Conservation (phyloP, 2,888 invertebrate genomes). For the Drosophila pseudotalamancana region DNA sequence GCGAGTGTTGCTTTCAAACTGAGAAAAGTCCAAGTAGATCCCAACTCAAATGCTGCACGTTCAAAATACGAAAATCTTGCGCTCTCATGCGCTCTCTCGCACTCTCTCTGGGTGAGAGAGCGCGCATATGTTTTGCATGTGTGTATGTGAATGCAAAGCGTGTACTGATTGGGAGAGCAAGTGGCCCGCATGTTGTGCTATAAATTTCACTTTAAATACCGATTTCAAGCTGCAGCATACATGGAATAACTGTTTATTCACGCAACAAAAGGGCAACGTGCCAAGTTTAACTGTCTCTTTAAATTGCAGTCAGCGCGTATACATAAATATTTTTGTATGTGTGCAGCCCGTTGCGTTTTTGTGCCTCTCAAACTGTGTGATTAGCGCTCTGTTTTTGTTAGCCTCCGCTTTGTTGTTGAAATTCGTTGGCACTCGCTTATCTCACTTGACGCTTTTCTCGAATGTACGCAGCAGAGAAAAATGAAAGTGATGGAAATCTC, state of each 20-base stretch:
- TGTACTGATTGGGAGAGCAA: slow-evolving; percentile 9
- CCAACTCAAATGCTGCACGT: slow-evolving; percentile 27
- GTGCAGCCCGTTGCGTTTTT: not conserved
- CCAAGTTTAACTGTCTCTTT: slow-evolving; percentile 1
- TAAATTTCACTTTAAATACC: slow-evolving; percentile 27
- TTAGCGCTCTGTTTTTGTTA: slow-evolving; percentile 54
- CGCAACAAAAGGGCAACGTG: slow-evolving; percentile 9
- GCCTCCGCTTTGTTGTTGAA: slow-evolving; percentile 35
- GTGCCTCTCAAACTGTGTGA: not conserved
- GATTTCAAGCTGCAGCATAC: slow-evolving; percentile 22
- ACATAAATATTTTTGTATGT: not conserved
- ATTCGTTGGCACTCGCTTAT: slow-evolving; percentile 31
- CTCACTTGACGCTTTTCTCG: not conserved
- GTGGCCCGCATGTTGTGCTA: slow-evolving; percentile 5
- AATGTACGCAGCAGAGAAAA: not conserved
- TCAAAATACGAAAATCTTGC: slow-evolving; percentile 2
- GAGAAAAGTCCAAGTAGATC: slow-evolving; percentile 40
- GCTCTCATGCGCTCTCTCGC: slow-evolving; percentile 4
- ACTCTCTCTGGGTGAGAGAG: slow-evolving; percentile 12
- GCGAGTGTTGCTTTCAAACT: slow-evolving; percentile 45
- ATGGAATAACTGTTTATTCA: slow-evolving; percentile 25
- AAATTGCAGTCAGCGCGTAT: slow-evolving; percentile 6
- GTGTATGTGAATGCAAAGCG: not conserved
- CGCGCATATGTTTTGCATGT: not conserved
- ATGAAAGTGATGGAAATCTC: slow-evolving; percentile 1